These are phyloP conservation scores for Oceanodroma leucorhoa DNA, from an alignment of 2,797 vertebrate genomes.

Conservation along the genomic window DNA sequence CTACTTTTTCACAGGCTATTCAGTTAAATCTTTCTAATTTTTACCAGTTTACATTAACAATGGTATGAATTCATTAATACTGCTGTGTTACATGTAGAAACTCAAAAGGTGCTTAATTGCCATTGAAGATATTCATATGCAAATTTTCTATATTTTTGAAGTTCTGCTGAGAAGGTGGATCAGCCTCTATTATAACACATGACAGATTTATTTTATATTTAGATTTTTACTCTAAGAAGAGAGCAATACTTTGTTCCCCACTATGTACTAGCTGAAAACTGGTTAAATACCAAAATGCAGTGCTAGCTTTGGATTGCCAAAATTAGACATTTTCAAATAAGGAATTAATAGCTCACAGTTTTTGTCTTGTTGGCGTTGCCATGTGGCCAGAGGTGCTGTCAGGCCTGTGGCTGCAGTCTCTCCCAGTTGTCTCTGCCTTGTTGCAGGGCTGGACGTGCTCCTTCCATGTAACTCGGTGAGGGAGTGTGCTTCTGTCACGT, in stretches of 20 bases:
- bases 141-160: constrained; percentile 9
- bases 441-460: background rate
- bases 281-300: background rate
- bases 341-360: background rate
- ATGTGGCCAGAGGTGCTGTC: background rate
- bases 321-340: background rate
- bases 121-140: constrained; percentile 29
- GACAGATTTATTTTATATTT: constrained; percentile 25
- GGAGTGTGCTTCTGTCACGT: background rate
- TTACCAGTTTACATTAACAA: background rate
- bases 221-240: constrained; percentile 1
- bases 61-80: background rate
- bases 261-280: background rate
- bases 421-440: background rate
- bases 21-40: background rate
- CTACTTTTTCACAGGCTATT: background rate
- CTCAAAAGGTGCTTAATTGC: constrained; percentile 38
- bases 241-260: background rate
- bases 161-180: constrained; percentile 43
- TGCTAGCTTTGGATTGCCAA: background rate
- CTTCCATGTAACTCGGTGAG: background rate
- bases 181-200: background rate
- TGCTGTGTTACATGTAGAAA: background rate
- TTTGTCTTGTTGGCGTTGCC: background rate
- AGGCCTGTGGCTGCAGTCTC: background rate